Percentiles rank a stretch among this genome's conserved stretches.
phyloP scores from a whole-genome alignment of 1,140 invertebrate genomes.

The Plutomurus gul region DNA sequence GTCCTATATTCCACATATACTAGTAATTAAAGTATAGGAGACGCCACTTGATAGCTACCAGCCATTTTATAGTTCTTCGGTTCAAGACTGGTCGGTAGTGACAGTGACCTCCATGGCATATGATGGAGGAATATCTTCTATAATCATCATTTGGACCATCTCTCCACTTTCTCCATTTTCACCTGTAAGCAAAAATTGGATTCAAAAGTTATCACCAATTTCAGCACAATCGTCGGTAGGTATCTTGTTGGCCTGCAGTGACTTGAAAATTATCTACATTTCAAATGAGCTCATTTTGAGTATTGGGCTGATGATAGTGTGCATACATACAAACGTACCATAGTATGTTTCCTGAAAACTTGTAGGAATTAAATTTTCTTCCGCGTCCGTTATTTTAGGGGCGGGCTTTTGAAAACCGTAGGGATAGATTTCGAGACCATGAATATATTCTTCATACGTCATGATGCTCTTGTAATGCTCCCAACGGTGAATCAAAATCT shows the following conservation, averaged over 20 bases:
- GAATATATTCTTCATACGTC: not conserved
- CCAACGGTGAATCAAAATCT: not conserved
- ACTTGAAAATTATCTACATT: too few relatives aligned
- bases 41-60: not conserved
- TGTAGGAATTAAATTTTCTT: not conserved
- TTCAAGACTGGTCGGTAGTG: not conserved
- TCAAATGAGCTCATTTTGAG: too few relatives aligned
- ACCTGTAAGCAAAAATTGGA: not conserved
- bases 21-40: too few relatives aligned
- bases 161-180: not conserved
- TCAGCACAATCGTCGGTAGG: too few relatives aligned
- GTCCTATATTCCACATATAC: too few relatives aligned
- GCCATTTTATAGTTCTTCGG: not conserved
- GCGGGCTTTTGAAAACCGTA: not conserved
- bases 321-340: not conserved
- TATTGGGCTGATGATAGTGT: not conserved
- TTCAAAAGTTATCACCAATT: too few relatives aligned
- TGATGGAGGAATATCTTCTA: not conserved
- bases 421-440: not conserved
- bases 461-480: not conserved
- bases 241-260: too few relatives aligned
- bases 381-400: not conserved
- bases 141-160: not conserved
- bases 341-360: not conserved
- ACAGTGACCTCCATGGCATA: not conserved